phyloP scores from a whole-genome alignment of 2,888 invertebrate genomes.

The Allacma fusca region DNA sequence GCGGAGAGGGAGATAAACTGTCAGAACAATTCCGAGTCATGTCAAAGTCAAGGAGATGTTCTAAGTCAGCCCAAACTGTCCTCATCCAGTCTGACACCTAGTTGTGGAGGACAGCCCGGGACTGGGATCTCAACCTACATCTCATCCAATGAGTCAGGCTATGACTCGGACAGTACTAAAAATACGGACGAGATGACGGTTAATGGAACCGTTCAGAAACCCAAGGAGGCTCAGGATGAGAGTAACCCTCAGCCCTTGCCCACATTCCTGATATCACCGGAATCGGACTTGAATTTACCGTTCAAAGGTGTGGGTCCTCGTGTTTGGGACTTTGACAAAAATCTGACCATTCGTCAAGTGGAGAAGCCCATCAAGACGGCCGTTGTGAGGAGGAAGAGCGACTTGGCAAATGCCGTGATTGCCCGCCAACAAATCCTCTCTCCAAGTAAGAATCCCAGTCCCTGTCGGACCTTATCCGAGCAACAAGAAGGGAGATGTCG shows the following conservation, averaged over 20 bases:
- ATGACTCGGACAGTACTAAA: slow-evolving; percentile 77
- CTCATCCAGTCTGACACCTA: neutral
- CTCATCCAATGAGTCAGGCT: slow-evolving; percentile 84
- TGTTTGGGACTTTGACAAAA: slow-evolving; percentile 47
- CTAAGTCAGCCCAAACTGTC: neutral
- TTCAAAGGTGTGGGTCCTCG: slow-evolving; percentile 19
- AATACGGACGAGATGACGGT: slow-evolving; percentile 58
- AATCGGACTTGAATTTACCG: neutral
- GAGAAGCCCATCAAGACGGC: slow-evolving; percentile 51
- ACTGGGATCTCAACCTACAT: slow-evolving; percentile 74
- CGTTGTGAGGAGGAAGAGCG: slow-evolving; percentile 59
- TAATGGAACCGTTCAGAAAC: slow-evolving; percentile 30
- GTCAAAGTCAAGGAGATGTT: slow-evolving; percentile 39
- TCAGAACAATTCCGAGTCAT: slow-evolving; percentile 7
- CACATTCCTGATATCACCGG: slow-evolving; percentile 17
- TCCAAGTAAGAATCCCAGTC: too few species aligned
- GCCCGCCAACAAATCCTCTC: slow-evolving; percentile 30
- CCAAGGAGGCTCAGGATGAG: slow-evolving; percentile 25
- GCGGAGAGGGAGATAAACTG: neutral
- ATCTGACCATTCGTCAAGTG: slow-evolving; percentile 42
- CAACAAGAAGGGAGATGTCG: neutral
- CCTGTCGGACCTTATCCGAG: neutral
- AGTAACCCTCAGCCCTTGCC: neutral
- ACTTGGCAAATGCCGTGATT: slow-evolving; percentile 56
- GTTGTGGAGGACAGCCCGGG: too few species aligned